Percentiles rank a stretch among this genome's conserved stretches.
phyloP scores from a whole-genome alignment of 2,797 vertebrate genomes.

The Crocidura indochinensis region DNA sequence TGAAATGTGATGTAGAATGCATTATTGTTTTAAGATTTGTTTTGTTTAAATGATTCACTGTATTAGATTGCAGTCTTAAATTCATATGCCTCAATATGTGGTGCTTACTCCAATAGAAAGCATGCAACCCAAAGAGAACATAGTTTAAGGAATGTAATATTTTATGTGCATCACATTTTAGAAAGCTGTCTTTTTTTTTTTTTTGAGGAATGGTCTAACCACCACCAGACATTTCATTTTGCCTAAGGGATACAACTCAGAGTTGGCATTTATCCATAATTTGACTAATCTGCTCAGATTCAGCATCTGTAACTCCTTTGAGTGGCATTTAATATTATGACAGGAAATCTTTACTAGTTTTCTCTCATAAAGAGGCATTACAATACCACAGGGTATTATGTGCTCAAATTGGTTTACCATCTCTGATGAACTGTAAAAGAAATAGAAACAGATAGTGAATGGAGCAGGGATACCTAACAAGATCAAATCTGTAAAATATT shows the following conservation, averaged over 20 bases:
- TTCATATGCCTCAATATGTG: conserved; percentile 52
- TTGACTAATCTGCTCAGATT: conserved; percentile 83
- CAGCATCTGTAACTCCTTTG: conserved; percentile 86
- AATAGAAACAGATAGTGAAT: conserved; percentile 54
- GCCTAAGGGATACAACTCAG: conserved; percentile 79
- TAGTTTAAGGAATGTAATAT: conserved; percentile 71
- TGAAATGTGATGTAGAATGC: conserved; percentile 58
- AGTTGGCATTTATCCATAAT: conserved; percentile 73
- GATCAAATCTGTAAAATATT: background rate
- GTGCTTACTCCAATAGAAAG: conserved; percentile 75
- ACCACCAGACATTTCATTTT: conserved; percentile 78
- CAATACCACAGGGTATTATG: conserved; percentile 46
- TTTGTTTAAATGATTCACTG: conserved; percentile 58
- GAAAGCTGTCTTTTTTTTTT: conserved; percentile 68
- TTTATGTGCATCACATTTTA: conserved; percentile 81
- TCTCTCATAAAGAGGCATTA: conserved; percentile 82
- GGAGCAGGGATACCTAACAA: background rate
- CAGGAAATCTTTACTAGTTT: conserved; percentile 82
- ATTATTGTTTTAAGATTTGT: background rate
- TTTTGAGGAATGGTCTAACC: conserved; percentile 67
- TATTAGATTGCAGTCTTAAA: conserved; percentile 43
- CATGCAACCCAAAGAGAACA: conserved; percentile 67
- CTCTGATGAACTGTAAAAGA: conserved; percentile 60
- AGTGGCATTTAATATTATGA: conserved; percentile 80
- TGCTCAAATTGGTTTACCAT: conserved; percentile 45